These are phyloP conservation scores for Ashinkailepas kermadecensis DNA, from an alignment of 2,888 invertebrate genomes.

Conservation along the genomic window DNA sequence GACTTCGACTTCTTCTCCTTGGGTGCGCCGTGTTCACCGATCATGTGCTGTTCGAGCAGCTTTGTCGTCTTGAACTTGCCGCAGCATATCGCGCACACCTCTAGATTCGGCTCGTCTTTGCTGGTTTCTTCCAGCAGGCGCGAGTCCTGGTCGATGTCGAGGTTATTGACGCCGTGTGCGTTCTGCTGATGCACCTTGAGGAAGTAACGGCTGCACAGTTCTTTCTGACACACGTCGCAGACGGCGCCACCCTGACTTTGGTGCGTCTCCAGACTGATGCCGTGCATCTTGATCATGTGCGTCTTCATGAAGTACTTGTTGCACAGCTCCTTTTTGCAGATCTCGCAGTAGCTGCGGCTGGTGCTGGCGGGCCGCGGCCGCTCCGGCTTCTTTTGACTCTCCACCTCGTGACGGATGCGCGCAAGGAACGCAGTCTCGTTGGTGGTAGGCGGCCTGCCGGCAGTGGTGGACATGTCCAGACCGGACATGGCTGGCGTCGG, in stretches of 20 bases:
- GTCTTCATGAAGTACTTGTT: slow-evolving; percentile 99
- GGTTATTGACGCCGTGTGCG: slow-evolving; percentile 87
- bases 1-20: slow-evolving; percentile 22
- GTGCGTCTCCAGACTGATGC: slow-evolving; percentile 85
- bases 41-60: slow-evolving; percentile 6
- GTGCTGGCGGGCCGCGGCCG: slow-evolving; percentile 36
- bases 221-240: slow-evolving; percentile 96
- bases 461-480: too few relatives aligned
- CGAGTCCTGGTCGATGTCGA: not conserved
- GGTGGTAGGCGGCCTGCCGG: too few relatives aligned
- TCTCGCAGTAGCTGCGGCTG: slow-evolving; percentile 76
- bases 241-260: slow-evolving; percentile 79
- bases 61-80: slow-evolving; percentile 5
- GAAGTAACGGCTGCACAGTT: slow-evolving; percentile 96
- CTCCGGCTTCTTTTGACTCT: slow-evolving; percentile 28
- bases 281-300: slow-evolving; percentile 98
- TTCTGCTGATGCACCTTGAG: slow-evolving; percentile 95
- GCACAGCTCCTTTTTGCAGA: slow-evolving; percentile 96
- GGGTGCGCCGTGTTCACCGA: slow-evolving; percentile 8
- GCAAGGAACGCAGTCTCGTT: slow-evolving; percentile 32
- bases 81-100: not conserved
- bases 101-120: not conserved
- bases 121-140: not conserved
- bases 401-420: slow-evolving; percentile 32
- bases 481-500: too few relatives aligned